Evolutionary conservation across 30 jellyfish, hydroid and myxozoan genomes (phyloP).

Genomic region (Aurelia aurita complex sp. Pacific): DNA sequence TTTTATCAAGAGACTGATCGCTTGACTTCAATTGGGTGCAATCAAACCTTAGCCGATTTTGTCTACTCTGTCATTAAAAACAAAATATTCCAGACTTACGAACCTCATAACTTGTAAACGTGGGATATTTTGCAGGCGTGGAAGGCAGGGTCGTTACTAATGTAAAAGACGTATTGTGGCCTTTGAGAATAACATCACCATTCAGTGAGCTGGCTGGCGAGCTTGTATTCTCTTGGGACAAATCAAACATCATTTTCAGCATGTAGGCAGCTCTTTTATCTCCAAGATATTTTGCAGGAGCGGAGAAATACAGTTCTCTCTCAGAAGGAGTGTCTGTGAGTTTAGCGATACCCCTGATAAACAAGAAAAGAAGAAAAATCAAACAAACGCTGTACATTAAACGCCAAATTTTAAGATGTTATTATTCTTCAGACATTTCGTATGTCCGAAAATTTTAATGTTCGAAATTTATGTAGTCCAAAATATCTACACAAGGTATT

Average conservation of each 20-base stretch:
- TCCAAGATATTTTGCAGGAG: conserved; percentile 91
- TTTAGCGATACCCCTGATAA: conserved; percentile 75
- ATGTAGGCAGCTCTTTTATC: conserved; percentile 84
- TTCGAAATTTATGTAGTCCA: too few species aligned
- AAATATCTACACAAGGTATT: too few species aligned
- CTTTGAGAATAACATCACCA: conserved; percentile 89
- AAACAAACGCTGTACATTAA: not conserved
- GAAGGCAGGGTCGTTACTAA: conserved; percentile 63
- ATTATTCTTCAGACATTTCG: too few species aligned
- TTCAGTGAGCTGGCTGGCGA: conserved; percentile 51
- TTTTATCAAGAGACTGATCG: too few species aligned
- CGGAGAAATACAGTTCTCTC: conserved; percentile 73
- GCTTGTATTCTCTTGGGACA: conserved; percentile 65
- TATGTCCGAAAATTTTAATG: too few species aligned
- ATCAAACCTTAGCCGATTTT: too few species aligned
- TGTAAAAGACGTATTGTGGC: conserved; percentile 47
- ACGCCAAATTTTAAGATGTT: not conserved
- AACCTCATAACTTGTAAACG: conserved; percentile 72
- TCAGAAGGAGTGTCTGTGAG: conserved; percentile 45
- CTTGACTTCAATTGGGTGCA: too few species aligned
- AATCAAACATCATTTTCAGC: conserved; percentile 75
- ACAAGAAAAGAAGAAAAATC: too few species aligned
- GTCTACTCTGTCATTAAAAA: too few species aligned
- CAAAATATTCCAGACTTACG: not conserved
- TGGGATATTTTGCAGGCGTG: conserved; percentile 65